Base-by-base conservation (phyloP, 2,113 vertebrate species). In the Sisor rabdophorus region DNA sequence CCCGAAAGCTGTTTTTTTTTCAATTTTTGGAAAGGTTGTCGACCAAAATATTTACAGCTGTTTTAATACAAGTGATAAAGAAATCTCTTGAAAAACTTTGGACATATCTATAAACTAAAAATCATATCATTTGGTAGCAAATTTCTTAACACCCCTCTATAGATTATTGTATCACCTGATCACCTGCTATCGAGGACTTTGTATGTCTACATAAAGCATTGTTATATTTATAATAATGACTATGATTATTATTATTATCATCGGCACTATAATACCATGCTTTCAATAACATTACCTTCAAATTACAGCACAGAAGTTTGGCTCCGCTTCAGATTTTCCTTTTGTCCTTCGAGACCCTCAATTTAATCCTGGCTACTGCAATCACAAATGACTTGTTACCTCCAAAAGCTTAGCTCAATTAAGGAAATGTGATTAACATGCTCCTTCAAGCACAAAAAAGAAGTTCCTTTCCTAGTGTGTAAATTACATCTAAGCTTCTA, bases 351-450 rank as follows among this genome's bases (percentile, higher is more conserved):
- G 44, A 68, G 44, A 50, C 64, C 22, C 22, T 26, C 64, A 68
- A 68, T 68, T 48, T 68, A 68, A 68, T 68, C 64, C 22, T 68
- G 44, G 44, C 44, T 68, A 50, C 44, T 50, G 64, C 44, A 50
- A 50, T 68, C 44, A 48, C 3, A 2, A 50, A 50, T 50, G 64
- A 68, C 64, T 50, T 22, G 63, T 47, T 65, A 65, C 63, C 22
- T 68, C 44, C 64, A 26, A 68, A 68, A 68, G 40, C 44, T 68
- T 26, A 50, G 22, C 64, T 16, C 9, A 80, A 80, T 78, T 78
- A 78, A n/a, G 79, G 48, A 69, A 83, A 75, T 80, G 76, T 60
- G 75, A 83, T 78, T 80, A 80, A 71, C 65, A 71, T 20, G 28
- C 48, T 77, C 74, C 44, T 44, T 65, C 44, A 54, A 59, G 60